Percentiles rank a stretch among this genome's conserved stretches.
These are phyloP conservation scores for Gerris lacustris DNA, from an alignment of 2,888 invertebrate genomes.

Conservation along the genomic window DNA sequence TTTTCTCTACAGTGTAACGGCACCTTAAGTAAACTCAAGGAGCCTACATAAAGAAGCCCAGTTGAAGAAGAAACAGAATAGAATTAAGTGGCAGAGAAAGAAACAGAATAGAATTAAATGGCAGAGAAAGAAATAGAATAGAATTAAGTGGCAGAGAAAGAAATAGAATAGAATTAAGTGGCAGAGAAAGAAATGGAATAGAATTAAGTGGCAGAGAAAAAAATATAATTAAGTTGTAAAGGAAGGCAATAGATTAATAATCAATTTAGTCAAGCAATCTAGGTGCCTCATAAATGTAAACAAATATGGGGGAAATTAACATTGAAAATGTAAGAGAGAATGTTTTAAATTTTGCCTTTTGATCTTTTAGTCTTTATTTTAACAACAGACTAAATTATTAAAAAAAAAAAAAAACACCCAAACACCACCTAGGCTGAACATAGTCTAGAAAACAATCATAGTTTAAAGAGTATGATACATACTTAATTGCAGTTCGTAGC, in stretches of 20 bases:
- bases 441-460: too few species aligned
- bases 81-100: conserved; percentile 3
- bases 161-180: background rate
- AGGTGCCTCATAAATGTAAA: too few species aligned
- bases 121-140: conserved; percentile 10
- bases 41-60: conserved; percentile 7
- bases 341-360: too few species aligned
- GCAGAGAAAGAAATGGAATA: background rate
- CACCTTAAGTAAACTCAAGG: conserved; percentile 2
- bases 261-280: too few species aligned
- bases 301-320: too few species aligned
- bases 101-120: conserved; percentile 1
- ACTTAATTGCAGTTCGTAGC: conserved; percentile 65
- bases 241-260: too few species aligned
- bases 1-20: too few species aligned
- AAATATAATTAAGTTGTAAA: background rate
- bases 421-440: too few species aligned
- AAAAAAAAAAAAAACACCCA: too few species aligned
- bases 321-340: too few species aligned
- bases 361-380: background rate
- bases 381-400: background rate
- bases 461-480: conserved; percentile 36
- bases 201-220: conserved; percentile 1
- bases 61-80: conserved; percentile 19
- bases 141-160: background rate